These are phyloP conservation scores for Oscheius sp. DNA, from an alignment of 2,888 invertebrate species.

Conservation along the genomic window DNA sequence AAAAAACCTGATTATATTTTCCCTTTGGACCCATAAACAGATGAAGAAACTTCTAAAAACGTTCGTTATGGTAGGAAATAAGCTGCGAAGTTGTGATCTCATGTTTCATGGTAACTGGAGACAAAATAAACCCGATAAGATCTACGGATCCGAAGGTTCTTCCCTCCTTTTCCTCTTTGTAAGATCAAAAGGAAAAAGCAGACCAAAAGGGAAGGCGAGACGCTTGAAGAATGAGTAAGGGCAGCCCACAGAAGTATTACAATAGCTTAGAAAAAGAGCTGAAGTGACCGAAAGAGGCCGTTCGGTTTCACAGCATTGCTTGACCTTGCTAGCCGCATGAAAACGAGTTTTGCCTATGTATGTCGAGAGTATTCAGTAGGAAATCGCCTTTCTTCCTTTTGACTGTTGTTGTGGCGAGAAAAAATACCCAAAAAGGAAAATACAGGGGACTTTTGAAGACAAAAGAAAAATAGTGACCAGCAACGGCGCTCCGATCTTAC, in stretches of 20 bases:
- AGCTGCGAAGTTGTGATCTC: too few relatives aligned
- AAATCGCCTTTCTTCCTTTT: conserved; percentile 12
- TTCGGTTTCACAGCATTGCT: conserved; percentile 18
- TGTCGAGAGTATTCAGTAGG: conserved; percentile 25
- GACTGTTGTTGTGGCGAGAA: not conserved
- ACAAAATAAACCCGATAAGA: too few relatives aligned
- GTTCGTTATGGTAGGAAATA: too few relatives aligned
- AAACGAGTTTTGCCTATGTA: conserved; percentile 27
- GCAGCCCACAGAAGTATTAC: too few relatives aligned
- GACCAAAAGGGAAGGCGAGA: too few relatives aligned
- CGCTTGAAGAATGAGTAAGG: not conserved
- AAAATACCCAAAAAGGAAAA: not conserved
- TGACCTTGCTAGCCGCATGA: conserved; percentile 16
- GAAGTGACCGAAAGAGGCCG: conserved; percentile 13
- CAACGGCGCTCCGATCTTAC: not conserved
- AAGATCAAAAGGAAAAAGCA: too few relatives aligned
- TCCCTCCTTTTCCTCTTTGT: too few relatives aligned
- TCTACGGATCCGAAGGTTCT: too few relatives aligned
- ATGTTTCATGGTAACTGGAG: too few relatives aligned
- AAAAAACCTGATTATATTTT: too few relatives aligned
- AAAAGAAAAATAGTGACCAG: not conserved
- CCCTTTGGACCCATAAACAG: too few relatives aligned
- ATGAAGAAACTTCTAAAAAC: too few relatives aligned
- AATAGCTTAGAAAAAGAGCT: not conserved
- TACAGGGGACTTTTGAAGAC: not conserved